Evolutionary conservation across 2,888 invertebrate genomes (phyloP).

Genomic region (Catocala nupta): DNA sequence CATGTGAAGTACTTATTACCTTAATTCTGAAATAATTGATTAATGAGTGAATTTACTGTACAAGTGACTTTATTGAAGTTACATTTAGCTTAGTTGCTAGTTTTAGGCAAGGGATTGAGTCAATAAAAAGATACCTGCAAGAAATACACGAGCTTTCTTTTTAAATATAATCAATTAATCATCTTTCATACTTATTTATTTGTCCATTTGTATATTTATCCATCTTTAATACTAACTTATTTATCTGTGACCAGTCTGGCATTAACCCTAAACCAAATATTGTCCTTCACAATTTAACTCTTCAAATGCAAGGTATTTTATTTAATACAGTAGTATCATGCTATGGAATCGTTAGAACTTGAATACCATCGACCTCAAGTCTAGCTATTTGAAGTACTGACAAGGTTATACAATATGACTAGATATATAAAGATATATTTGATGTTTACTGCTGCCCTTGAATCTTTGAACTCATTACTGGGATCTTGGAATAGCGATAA

Average conservation of each 20-base stretch:
- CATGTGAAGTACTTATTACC: too few species aligned
- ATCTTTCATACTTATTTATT: too few species aligned
- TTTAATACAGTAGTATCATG: constrained; percentile 26
- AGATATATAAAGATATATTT: constrained; percentile 39
- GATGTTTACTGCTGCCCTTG: constrained; percentile 55
- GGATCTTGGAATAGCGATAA: constrained; percentile 32
- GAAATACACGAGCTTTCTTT: too few species aligned
- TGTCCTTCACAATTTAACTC: constrained; percentile 5
- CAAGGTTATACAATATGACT: constrained; percentile 53
- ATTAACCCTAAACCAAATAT: neutral
- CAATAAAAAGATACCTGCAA: too few species aligned
- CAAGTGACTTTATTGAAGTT: too few species aligned
- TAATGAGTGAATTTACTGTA: too few species aligned
- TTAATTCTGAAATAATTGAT: too few species aligned
- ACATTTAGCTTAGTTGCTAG: neutral
- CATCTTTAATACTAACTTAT: too few species aligned
- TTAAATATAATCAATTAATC: too few species aligned
- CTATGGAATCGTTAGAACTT: constrained; percentile 23
- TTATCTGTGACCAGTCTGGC: neutral
- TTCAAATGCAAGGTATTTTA: constrained; percentile 19
- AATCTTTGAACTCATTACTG: constrained; percentile 56
- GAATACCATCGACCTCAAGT: constrained; percentile 47
- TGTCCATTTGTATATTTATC: too few species aligned
- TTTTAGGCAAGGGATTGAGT: neutral
- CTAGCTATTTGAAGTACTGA: constrained; percentile 42